These are phyloP conservation scores for Leucoraja ocellata DNA, from an alignment of 2,797 vertebrate genomes.

Conservation along the genomic window DNA sequence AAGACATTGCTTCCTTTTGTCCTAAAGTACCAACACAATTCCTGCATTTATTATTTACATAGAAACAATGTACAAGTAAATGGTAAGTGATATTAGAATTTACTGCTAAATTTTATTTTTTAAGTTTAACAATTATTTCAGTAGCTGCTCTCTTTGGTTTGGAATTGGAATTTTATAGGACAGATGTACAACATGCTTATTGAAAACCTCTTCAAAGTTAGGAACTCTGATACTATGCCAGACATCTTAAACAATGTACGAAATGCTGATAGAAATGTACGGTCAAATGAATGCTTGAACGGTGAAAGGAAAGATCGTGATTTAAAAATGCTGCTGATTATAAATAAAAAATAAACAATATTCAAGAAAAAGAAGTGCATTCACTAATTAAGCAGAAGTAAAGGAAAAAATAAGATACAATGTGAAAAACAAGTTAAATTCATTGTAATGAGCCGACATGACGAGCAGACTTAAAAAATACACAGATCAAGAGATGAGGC, in stretches of 20 bases:
- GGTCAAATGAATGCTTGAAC: not conserved
- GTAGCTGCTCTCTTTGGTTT: slow-evolving; percentile 4
- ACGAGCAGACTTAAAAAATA: not conserved
- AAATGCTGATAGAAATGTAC: not conserved
- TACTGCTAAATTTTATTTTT: not conserved
- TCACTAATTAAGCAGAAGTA: not conserved
- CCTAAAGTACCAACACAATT: not conserved
- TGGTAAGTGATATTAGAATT: not conserved
- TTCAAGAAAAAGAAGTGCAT: not conserved
- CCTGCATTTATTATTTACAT: not conserved
- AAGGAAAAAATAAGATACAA: not conserved
- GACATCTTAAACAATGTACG: not conserved
- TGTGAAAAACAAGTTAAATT: not conserved
- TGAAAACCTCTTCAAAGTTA: not conserved
- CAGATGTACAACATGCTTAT: not conserved
- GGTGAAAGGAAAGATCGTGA: not conserved
- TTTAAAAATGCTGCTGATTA: not conserved
- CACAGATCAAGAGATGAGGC: not conserved
- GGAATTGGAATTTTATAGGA: not conserved
- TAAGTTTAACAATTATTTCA: not conserved
- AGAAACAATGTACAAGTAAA: not conserved
- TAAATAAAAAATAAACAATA: not conserved
- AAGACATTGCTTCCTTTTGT: not conserved
- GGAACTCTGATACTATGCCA: not conserved
- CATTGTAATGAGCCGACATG: not conserved